Evolutionary conservation across 2,797 vertebrate genomes (phyloP), one percentile per base, ranked within the genome.

Genomic region (Pteronotus mesoamericanus): DNA sequence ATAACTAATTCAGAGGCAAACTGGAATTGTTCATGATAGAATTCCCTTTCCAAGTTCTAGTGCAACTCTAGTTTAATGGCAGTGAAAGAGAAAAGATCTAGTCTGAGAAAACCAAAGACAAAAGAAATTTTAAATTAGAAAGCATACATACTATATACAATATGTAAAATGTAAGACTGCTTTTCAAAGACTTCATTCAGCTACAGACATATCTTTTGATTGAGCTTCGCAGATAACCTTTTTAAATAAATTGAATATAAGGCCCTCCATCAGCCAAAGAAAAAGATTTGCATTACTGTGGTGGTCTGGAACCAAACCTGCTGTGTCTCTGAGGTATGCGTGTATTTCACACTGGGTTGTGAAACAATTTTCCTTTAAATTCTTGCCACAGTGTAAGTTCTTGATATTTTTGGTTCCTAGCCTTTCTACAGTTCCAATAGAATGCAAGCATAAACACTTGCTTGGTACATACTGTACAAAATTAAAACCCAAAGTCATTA

Each of bases 331-430:
- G 18, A 61, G 39, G 55, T 82, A 19, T 82, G 44, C 21, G 42
- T 66, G 8, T 48, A 77, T 68, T 95, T 94, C 59, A 94, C 22
- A 72, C 3, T 53, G 26, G 51, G 48, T n/a, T 77, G 15, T 82
- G 34, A 88, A 93, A 80, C 26, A 39, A 34, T 88, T 94, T 93
- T 93, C 16, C 39, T 44, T 90, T 86, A 86, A 66, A 93, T 21
- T 94, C 69, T 83, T 91, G 66, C 53, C 79, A 92, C 7, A 61
- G 44, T 75, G 5, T 24, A 92, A 94, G 5, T 69, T 96, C 29
- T 94, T n/a, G 64, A 3, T 68, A 80, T 74, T 94, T 94, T 48
- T 94, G 32, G 19, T 88, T 94, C 64, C 29, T 61, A 90, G 37
- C 4, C 34, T 87, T 94, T 72, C 74, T 79, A 83, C 0, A 74